These are phyloP conservation scores for Megaleporinus macrocephalus DNA, from an alignment of 2,113 vertebrate genomes.

Conservation along the genomic window DNA sequence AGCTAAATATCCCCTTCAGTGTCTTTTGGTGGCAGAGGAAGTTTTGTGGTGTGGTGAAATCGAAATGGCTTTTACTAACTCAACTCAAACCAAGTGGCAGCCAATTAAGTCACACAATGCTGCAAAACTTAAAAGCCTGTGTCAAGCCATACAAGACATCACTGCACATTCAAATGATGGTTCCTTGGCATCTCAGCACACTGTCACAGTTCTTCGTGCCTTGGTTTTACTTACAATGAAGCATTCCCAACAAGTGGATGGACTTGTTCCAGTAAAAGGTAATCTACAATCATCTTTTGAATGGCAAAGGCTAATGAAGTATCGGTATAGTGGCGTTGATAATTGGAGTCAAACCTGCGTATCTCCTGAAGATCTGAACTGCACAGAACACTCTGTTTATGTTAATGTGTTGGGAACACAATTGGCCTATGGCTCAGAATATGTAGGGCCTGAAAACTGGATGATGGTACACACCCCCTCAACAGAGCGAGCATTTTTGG, in stretches of 20 bases:
- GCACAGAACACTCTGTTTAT: constrained; percentile 62
- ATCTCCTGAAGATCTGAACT: constrained; percentile 3
- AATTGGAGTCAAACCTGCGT: neutral
- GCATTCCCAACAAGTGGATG: constrained; percentile 73
- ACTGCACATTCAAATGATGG: constrained; percentile 21
- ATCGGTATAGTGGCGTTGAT: constrained; percentile 65
- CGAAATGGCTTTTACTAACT: constrained; percentile 61
- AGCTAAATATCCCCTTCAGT: constrained; percentile 79
- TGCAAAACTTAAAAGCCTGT: constrained; percentile 63
- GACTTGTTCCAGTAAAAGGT: constrained; percentile 66
- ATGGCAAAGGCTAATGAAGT: constrained; percentile 85
- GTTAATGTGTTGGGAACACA: constrained; percentile 77
- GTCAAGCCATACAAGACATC: constrained; percentile 52
- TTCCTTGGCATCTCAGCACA: constrained; percentile 52
- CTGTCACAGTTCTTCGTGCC: constrained; percentile 59
- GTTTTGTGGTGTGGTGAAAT: constrained; percentile 72
- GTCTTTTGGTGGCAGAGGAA: constrained; percentile 82
- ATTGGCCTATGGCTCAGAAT: constrained; percentile 83
- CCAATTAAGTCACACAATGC: constrained; percentile 55
- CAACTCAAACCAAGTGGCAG: constrained; percentile 46
- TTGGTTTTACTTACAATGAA: constrained; percentile 71
- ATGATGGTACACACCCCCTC: constrained; percentile 71
- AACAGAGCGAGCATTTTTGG: constrained; percentile 77
- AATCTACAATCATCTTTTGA: constrained; percentile 77
- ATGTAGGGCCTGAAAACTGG: constrained; percentile 76